Base-by-base conservation (phyloP, 1,140 invertebrate genomes). In the Bombyx mandarina region DNA sequence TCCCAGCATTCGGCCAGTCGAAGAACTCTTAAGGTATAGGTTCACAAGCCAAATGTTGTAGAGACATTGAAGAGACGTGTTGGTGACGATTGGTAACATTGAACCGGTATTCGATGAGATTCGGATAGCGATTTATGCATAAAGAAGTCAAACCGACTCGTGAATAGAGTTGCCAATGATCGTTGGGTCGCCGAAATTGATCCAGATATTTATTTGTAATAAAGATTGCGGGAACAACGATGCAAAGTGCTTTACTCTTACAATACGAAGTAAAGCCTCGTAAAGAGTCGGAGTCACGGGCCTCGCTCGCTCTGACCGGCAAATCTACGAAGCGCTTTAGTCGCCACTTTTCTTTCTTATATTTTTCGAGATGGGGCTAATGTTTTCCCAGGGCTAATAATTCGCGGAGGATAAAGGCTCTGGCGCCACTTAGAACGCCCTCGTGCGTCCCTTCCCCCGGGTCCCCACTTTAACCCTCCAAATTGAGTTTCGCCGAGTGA, bases 401-500 rank as follows among this genome's bases (percentile, higher is more conserved):
- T 67, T 71, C 58, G 62, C 57, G 60, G 49, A 58, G 69, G 69
- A 68, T 71, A 63, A 63, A 63, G 63, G 59, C 56, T 58, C 63
- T 58, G 67, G 56, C 62, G 62, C 61, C 64, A 68, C 64, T 73
- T 70, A 73, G 57, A 48, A 49, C 54, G 57, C 52, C 66, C 54
- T 56, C 48, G 49, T 65, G 52, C 58, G 58, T 46, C 59, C 48
- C 58, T 58, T 63, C 73, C 64, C 73, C 50, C 49, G 73, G 70
- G 74, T 67, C 63, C 46, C 56, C 55, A 57, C 56, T 63, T 55
- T 73, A 66, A 66, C 64, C 70, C 65, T 62, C 62, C 67, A 75
- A 77, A 79, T 77, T 70, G 71, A 74, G 71, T 77, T 77, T 58
- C 63, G 67, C 66, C 67, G 67, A 73, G 75, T 74, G 77, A 79